Conservation (phyloP, 2,113 vertebrate genomes). For the Myrmecobius fasciatus region DNA sequence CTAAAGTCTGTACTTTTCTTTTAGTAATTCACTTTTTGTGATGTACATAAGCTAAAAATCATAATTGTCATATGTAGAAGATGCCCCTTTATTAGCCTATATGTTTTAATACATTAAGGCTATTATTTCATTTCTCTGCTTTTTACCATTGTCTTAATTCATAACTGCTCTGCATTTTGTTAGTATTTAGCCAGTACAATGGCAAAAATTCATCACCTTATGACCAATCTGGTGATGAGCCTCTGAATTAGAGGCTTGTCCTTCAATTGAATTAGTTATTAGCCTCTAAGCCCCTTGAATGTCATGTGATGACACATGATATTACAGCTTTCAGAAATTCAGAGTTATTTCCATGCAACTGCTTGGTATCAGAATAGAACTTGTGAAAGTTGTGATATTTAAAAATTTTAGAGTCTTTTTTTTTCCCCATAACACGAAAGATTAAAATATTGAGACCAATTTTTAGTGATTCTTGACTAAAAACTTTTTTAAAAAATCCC, state of each 20-base stretch:
- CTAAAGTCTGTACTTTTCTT: conserved; percentile 88
- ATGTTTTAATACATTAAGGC: not conserved
- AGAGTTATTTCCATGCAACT: not conserved
- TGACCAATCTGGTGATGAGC: not conserved
- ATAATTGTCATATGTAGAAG: not conserved
- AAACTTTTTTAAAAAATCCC: not conserved
- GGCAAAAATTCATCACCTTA: not conserved
- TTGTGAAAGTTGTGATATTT: not conserved
- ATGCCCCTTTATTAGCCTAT: not conserved
- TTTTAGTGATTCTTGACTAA: not conserved
- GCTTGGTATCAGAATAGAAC: not conserved
- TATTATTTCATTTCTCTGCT: not conserved
- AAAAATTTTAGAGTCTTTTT: not conserved
- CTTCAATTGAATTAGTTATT: not conserved
- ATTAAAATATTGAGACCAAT: conserved; percentile 6
- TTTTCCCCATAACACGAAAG: not conserved
- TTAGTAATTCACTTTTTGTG: not conserved
- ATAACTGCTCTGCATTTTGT: not conserved
- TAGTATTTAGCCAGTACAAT: not conserved
- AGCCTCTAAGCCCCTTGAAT: not conserved
- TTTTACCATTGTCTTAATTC: not conserved
- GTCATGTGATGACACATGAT: no score
- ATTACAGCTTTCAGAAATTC: no score
- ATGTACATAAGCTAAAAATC: not conserved
- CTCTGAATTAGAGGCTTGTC: not conserved